A percentile compares a stretch with the other conserved stretches of the same genome.
phyloP scores from a whole-genome alignment of 1,140 invertebrate species.

The Brachionus koreanus region DNA sequence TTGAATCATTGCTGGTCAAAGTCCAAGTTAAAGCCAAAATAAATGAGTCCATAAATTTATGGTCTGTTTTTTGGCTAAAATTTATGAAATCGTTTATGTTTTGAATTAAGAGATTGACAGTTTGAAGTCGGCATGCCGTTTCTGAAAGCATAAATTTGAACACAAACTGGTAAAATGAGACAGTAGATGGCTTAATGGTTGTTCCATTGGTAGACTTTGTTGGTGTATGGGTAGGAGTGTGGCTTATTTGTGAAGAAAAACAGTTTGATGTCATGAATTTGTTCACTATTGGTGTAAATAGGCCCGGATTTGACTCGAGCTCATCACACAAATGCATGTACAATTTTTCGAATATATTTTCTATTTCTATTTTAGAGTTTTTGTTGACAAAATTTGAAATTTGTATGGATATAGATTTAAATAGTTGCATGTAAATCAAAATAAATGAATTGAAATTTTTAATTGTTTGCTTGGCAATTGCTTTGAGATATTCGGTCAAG shows the following conservation, averaged over 20 bases:
- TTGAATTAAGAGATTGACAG: neutral
- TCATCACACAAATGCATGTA: conserved; percentile 6
- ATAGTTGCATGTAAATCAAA: neutral
- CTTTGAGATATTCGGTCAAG: neutral
- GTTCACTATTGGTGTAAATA: neutral
- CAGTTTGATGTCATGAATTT: conserved; percentile 20
- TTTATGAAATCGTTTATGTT: neutral
- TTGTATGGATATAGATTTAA: conserved; percentile 12
- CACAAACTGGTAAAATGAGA: conserved; percentile 19
- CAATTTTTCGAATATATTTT: neutral
- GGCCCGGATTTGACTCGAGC: neutral
- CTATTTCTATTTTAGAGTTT: conserved; percentile 9
- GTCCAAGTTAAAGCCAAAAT: neutral
- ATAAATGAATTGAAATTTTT: neutral
- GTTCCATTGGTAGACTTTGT: neutral
- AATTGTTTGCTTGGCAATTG: neutral
- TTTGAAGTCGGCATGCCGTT: neutral
- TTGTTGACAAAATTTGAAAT: conserved; percentile 38
- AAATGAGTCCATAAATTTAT: neutral
- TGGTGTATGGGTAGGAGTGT: conserved; percentile 20
- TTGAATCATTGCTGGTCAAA: neutral
- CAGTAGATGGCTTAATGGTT: neutral
- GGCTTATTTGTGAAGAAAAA: neutral
- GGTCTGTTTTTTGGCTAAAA: neutral
- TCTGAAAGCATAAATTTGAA: conserved; percentile 21